Evolutionary conservation across 1,140 invertebrate genomes (phyloP), one percentile per base, ranked within the genome.

Genomic region (Calliopsis andreniformis): DNA sequence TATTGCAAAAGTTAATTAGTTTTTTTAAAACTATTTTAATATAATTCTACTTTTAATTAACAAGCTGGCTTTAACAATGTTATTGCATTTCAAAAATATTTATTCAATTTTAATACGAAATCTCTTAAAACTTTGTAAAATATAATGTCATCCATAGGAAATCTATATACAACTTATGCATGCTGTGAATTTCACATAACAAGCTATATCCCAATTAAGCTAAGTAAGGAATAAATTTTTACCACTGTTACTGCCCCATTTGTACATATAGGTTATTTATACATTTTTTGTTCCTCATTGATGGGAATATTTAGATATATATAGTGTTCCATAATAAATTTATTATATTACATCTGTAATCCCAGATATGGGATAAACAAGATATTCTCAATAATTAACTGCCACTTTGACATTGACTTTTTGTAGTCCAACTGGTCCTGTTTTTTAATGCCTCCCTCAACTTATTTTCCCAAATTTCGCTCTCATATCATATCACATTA

Each of bases 361-460:
- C 61, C 42, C 3, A 76, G n/a, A 12, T 18, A 39, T 5, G 3
- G 58, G 30, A 71, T 59, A 42, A 82, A 68, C 63, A 42, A 68
- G 39, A 61, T 47, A 63, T 81, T 66, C 42, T 23, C 45, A 30
- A 51, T 51, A 56, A 82, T 78, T 56, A 47, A 67, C 42, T 47
- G 51, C 28, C 61, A 63, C 10, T 68, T 78, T 78, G 79, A 82
- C 79, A 82, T 82, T 82, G 79, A 82, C 61, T 77, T 79, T 47
- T 28, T 35, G 35, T 77, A 18, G 0, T 61, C 35, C 30, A 53
- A 82, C 47, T 67, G 39, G 23, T n/a, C 23, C 8, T 67, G 43
- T 63, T 72, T 68, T 42, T 35, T 56, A 53, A 53, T 43, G 61
- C 49, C 47, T 78, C 72, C 67, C 30, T 70, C 35, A 39, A 73